These are phyloP conservation scores for Enhydra lutris DNA, from an alignment of 2,113 vertebrate species.

Conservation along the genomic window DNA sequence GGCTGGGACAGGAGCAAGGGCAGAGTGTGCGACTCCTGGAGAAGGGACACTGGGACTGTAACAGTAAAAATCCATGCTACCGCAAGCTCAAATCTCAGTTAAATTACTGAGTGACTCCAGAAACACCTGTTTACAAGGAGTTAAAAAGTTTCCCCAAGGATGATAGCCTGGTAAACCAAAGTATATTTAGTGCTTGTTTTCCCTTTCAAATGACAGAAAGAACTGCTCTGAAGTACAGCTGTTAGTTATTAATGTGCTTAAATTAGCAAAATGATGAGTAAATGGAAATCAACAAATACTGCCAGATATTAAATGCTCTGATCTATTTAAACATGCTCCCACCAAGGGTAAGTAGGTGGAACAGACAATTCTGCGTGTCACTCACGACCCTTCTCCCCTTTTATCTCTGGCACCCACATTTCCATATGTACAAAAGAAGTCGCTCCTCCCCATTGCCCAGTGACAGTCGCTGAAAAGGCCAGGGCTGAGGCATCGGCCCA, in stretches of 20 bases:
- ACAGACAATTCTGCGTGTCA: constrained; percentile 42
- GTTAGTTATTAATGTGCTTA: constrained; percentile 58
- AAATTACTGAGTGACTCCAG: background rate
- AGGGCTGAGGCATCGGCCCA: background rate
- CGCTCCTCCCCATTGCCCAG: too few relatives aligned
- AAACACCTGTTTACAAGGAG: constrained; percentile 26
- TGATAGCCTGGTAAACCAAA: background rate
- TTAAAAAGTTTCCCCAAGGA: background rate
- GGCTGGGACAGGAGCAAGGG: background rate
- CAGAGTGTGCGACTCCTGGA: accelerated
- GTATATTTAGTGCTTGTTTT: constrained; percentile 55
- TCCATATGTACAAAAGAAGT: background rate
- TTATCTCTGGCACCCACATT: background rate
- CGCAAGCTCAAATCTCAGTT: background rate
- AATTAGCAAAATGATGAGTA: constrained; percentile 64
- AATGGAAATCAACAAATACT: constrained; percentile 63
- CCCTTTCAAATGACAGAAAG: constrained; percentile 46
- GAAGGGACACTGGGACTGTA: accelerated
- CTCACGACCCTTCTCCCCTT: constrained; percentile 42
- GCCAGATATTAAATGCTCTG: constrained; percentile 54
- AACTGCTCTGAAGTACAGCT: constrained; percentile 54
- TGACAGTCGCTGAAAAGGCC: background rate
- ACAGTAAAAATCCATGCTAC: background rate
- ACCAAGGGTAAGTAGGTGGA: background rate
- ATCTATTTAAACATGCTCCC: constrained; percentile 56